phyloP scores from a whole-genome alignment of 2,797 vertebrate genomes.

The Neoniphon sammara region DNA sequence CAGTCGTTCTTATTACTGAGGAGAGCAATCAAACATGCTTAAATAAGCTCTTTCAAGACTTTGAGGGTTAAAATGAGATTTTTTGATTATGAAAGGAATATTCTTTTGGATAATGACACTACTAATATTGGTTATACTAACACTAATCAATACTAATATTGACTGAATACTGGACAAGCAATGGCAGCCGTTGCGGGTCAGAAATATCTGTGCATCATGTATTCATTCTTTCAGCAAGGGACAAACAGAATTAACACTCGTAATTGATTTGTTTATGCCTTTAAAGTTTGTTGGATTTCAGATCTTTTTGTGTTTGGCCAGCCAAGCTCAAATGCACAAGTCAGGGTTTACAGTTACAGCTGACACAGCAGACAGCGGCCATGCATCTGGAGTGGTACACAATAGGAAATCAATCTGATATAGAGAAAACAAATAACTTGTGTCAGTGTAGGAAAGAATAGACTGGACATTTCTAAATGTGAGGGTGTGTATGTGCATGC shows the following conservation, averaged over 20 bases:
- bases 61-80: background rate
- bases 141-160: too few species aligned
- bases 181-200: slow-evolving; percentile 1
- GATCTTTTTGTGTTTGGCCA: slow-evolving; percentile 41
- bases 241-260: slow-evolving; percentile 17
- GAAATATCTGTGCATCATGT: background rate
- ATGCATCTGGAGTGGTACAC: slow-evolving; percentile 52
- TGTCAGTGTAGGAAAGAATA: slow-evolving; percentile 48
- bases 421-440: slow-evolving; percentile 64
- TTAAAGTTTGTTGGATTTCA: slow-evolving; percentile 51
- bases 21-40: background rate
- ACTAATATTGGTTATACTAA: background rate
- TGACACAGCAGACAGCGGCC: slow-evolving; percentile 62
- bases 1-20: background rate
- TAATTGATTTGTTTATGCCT: slow-evolving; percentile 57
- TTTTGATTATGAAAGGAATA: background rate
- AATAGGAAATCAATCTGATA: slow-evolving; percentile 72
- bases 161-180: background rate
- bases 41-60: background rate
- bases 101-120: background rate
- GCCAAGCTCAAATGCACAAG: slow-evolving; percentile 62
- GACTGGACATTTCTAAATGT: slow-evolving; percentile 25
- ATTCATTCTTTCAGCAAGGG: slow-evolving; percentile 15
- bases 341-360: slow-evolving; percentile 68
- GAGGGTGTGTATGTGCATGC: slow-evolving; percentile 13